A percentile compares a stretch with the other conserved stretches of the same genome.
phyloP scores from a whole-genome alignment of 2,888 invertebrate genomes.

The Drosophila differens region DNA sequence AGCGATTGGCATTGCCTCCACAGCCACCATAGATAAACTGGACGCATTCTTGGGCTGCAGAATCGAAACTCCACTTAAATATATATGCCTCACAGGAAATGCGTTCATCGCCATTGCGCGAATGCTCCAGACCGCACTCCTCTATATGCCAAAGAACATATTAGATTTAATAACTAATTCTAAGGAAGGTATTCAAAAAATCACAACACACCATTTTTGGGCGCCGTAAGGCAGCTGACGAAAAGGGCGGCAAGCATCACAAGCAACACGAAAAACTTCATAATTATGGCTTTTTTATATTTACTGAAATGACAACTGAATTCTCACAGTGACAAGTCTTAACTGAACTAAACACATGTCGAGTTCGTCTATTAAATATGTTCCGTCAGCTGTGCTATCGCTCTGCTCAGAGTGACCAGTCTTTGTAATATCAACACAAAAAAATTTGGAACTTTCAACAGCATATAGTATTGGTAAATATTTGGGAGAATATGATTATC shows the following conservation, averaged over 20 bases:
- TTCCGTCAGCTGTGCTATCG: background rate
- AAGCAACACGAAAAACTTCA: constrained; percentile 11
- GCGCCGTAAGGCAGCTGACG: background rate
- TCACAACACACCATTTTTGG: constrained; percentile 27
- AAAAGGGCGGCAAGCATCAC: constrained; percentile 3
- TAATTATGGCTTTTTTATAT: background rate
- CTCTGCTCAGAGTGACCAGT: background rate
- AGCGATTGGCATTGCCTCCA: constrained; percentile 70
- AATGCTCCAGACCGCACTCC: constrained; percentile 55
- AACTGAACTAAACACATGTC: background rate
- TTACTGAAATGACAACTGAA: background rate
- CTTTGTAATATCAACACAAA: background rate
- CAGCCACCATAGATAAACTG: constrained; percentile 69
- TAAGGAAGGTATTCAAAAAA: background rate
- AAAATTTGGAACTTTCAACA: background rate
- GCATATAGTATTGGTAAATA: background rate
- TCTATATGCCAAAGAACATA: constrained; percentile 37
- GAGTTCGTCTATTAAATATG: background rate
- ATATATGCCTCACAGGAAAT: constrained; percentile 54
- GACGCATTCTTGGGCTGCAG: constrained; percentile 46
- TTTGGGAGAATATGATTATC: background rate
- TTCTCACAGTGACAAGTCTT: background rate
- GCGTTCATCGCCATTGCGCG: constrained; percentile 50
- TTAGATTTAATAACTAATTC: background rate
- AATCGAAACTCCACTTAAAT: constrained; percentile 58